Conservation (phyloP, 37 sponge, comb jelly and placozoan species). For the Haliclona indistincta region DNA sequence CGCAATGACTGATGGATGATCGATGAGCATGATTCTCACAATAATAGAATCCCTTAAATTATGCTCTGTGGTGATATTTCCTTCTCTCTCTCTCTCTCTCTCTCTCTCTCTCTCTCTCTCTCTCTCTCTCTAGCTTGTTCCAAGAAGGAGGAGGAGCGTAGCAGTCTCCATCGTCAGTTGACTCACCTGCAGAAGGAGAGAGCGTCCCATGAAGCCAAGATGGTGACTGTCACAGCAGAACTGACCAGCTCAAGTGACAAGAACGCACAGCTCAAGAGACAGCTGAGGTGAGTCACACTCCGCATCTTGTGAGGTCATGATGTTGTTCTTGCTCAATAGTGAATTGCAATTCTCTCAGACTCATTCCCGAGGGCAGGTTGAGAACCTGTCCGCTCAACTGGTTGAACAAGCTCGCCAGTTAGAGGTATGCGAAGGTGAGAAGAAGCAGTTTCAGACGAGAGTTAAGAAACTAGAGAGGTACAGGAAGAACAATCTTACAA, state of each 20-base stretch:
- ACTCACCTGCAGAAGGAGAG: not conserved
- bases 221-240: not conserved
- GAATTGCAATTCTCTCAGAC: not conserved
- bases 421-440: not conserved
- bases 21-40: too few relatives aligned
- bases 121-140: too few relatives aligned
- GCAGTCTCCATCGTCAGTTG: not conserved
- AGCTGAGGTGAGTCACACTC: not conserved
- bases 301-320: not conserved
- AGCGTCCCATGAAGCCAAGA: not conserved
- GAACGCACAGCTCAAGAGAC: not conserved
- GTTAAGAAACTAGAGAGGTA: slow-evolving; percentile 1
- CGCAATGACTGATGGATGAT: too few relatives aligned
- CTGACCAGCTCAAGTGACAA: not conserved
- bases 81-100: too few relatives aligned
- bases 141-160: not conserved
- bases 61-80: too few relatives aligned
- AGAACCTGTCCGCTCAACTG: not conserved
- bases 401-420: not conserved
- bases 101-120: too few relatives aligned
- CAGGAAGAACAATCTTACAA: not conserved
- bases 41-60: too few relatives aligned
- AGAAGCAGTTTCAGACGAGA: not conserved
- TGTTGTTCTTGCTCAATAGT: not conserved
- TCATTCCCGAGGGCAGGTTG: not conserved